Conservation (phyloP, 2,797 vertebrate species). For the Pangasius sanitwongsei region DNA sequence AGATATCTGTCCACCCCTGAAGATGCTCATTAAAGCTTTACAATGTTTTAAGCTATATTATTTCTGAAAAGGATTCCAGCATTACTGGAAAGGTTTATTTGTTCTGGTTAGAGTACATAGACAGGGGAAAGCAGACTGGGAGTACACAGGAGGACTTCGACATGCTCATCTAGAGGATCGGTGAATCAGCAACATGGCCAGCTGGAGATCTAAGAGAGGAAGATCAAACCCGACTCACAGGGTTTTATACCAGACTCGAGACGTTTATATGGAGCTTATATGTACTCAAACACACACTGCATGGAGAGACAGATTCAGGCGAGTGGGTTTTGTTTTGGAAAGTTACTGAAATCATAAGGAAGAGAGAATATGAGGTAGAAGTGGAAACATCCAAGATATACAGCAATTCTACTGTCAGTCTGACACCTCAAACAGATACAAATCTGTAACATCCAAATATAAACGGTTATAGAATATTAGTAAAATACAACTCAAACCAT, state of each 20-base stretch:
- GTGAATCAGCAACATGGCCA: neutral
- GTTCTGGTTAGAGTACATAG: conserved; percentile 11
- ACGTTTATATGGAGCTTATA: conserved; percentile 20
- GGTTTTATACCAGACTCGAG: conserved; percentile 15
- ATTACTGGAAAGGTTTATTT: neutral
- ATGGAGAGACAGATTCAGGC: conserved; percentile 50
- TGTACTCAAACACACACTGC: conserved; percentile 29
- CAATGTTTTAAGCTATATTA: neutral
- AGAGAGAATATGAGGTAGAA: neutral
- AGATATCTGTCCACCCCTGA: neutral
- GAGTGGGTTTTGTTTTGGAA: conserved; percentile 53
- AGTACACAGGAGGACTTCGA: conserved; percentile 14
- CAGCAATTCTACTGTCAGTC: neutral
- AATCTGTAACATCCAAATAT: neutral
- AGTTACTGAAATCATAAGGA: conserved; percentile 13
- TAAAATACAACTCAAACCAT: neutral
- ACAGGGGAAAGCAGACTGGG: neutral
- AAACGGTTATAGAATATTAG: neutral
- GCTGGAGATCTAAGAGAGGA: conserved; percentile 6
- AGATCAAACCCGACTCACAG: neutral
- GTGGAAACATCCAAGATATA: neutral
- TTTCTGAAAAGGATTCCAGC: conserved; percentile 27
- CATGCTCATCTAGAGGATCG: conserved; percentile 11
- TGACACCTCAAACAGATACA: neutral
- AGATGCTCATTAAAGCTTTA: neutral